phyloP scores from a whole-genome alignment of 2,797 vertebrate genomes.

The Tapirus indicus region DNA sequence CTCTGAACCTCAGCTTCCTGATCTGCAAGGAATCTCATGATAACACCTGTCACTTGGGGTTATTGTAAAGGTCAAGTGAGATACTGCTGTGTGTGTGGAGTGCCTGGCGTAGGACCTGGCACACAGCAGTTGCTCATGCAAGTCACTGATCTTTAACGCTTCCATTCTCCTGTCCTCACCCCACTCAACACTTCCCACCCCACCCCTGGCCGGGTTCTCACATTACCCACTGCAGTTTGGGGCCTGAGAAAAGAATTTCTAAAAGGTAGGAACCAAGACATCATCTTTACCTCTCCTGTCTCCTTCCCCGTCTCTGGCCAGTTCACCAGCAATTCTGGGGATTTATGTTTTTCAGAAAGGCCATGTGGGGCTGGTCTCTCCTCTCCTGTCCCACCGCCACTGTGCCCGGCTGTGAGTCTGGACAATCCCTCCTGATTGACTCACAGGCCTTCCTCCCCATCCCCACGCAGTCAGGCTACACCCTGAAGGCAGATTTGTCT shows the following conservation, averaged over 20 bases:
- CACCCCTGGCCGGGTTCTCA: not conserved
- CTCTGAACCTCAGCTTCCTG: not conserved
- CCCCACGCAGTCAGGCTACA: not conserved
- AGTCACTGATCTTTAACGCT: too few species aligned
- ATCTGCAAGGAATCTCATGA: not conserved
- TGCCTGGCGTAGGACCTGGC: not conserved
- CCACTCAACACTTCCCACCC: not conserved
- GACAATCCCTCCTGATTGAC: not conserved
- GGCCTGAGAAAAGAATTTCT: not conserved
- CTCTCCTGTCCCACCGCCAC: not conserved
- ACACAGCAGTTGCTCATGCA: not conserved
- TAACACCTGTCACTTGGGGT: not conserved
- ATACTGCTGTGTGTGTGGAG: not conserved
- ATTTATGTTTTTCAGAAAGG: not conserved
- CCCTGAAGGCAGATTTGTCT: not conserved
- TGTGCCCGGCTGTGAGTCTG: not conserved
- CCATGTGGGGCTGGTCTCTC: not conserved
- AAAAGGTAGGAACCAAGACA: not conserved
- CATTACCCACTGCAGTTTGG: not conserved
- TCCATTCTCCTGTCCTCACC: not conserved
- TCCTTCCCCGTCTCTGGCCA: not conserved
- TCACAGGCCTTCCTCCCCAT: not conserved
- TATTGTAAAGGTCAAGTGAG: not conserved
- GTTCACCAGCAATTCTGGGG: not conserved
- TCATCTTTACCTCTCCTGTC: not conserved